Evolutionary conservation across 2,888 invertebrate genomes (phyloP), one percentile per base, ranked within the genome.

Genomic region (Neoitamus cyanurus): DNA sequence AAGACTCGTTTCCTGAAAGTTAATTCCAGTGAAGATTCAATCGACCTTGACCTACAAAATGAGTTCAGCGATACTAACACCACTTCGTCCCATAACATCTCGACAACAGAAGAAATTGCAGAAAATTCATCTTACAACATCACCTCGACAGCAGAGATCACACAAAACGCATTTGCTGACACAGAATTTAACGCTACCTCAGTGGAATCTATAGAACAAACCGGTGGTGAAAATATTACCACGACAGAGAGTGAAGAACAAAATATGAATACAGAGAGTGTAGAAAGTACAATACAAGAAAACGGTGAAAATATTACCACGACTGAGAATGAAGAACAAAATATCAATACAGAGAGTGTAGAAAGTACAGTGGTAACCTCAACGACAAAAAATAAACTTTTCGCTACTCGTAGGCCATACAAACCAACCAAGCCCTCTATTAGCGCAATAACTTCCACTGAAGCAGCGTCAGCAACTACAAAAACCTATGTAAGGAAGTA

Each of bases 391-490:
- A 83, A 83, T 13, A 85, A 84, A 78, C 83, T 86, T n/a, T 84
- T 70, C 83, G 83, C 77, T 36, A 69, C 78, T 72, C 83, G 86
- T 48, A 68, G 84, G 75, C 85, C 83, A 36, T 86, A 83, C 34
- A 87, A 87, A 88, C 88, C 88, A 88, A 89, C 88, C 87, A 86
- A 87, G 87, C 88, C 87, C 84, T 87, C 87, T 83, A 86, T 86
- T n/a, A 73, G 48, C 42, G 86, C 86, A 68, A 70, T 85, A 85
- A 86, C 87, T 85, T 86, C 86, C 84, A 86, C 87, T 78, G 84
- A 77, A 80, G 34, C 78, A 83, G 69, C 37, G 13, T 36, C 86
- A 83, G 46, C 87, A 9, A 86, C 87, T 28, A 84, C 86, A 68
- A 87, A 84, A 83, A 85, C 77, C 34, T 88, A 86, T 72, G 84